Base-by-base conservation (phyloP, 2,888 invertebrate genomes). In the Diarsia brunnea region DNA sequence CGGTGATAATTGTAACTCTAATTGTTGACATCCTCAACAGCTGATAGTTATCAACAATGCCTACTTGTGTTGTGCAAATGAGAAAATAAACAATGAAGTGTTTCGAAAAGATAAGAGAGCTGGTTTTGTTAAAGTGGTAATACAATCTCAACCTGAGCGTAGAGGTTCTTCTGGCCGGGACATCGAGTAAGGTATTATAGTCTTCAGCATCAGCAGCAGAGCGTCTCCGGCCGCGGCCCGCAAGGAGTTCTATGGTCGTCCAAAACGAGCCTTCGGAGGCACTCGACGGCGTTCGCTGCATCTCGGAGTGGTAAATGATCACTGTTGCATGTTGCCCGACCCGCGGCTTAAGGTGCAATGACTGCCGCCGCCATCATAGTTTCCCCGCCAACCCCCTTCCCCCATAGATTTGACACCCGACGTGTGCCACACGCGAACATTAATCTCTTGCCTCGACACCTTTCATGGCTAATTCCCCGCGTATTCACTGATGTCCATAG, bases 211-310 rank as follows among this genome's bases (percentile, higher is more conserved):
- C 97, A 45, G 94, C 93, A n/a, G 95, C 94, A 7, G 96, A 96
- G 58, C 95, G 92, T 73, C 97, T 94, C 75, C 96, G 93, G 64
- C 97, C 97, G 14, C 96, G 94, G 51, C 95, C 97, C 24, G 97
- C 97, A 27, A 97, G 94, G 55, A 97, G 94, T 79, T 97, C 97
- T 79, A 97, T 97, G n/a, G 97, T 97, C 68, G 97, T 97, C 97
- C 97, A 97, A 90, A 97, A 97, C 60, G 95, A 94, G 68, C 97
- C 95, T 77, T 96, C 97, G 14, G 96, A 95, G 53, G 97, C 91
- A 87, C 92, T 95, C 68, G 96, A 96, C 70, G 94, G 91, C 58
- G 93, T 90, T 68, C 96, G 93, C 88, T 95, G 94, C 96, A 96
- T 96, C 80, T 77, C 89, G 79, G 66, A 66, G 63, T 81, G 38